phyloP scores from a whole-genome alignment of 2,113 vertebrate species.

The Erinaceus europaeus region DNA sequence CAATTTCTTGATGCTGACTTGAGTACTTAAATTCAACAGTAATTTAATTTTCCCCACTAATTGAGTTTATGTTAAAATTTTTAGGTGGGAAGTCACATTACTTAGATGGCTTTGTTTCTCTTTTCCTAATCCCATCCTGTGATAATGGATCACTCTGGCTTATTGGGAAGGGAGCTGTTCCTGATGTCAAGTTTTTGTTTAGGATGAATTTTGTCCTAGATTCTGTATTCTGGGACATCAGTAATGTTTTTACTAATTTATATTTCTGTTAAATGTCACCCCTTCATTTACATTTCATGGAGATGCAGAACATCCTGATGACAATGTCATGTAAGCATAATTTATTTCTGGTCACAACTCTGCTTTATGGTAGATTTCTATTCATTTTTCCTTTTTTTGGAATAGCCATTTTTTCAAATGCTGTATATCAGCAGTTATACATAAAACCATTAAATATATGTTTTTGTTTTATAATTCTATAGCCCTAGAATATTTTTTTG shows the following conservation, averaged over 20 bases:
- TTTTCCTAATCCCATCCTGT: background rate
- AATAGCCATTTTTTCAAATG: conserved; percentile 18
- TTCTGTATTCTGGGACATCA: background rate
- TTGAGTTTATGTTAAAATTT: background rate
- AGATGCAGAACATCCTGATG: background rate
- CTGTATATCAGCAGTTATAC: conserved; percentile 19
- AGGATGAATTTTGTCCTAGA: background rate
- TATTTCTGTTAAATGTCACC: background rate
- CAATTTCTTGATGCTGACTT: background rate
- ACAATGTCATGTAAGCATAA: background rate
- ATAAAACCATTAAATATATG: conserved; percentile 26
- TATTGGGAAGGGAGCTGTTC: background rate
- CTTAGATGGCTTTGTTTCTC: background rate
- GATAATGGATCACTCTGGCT: background rate
- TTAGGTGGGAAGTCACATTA: no score
- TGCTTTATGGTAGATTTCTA: background rate
- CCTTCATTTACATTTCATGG: background rate
- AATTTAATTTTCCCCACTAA: background rate
- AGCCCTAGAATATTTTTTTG: conserved; percentile 21
- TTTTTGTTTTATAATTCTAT: conserved; percentile 38
- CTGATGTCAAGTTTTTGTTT: no score
- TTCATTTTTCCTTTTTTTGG: conserved; percentile 43
- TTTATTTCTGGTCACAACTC: background rate
- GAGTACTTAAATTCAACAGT: background rate
- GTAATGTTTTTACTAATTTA: background rate